Conservation (phyloP, 2,888 invertebrate species). For the Neoascia interrupta region DNA sequence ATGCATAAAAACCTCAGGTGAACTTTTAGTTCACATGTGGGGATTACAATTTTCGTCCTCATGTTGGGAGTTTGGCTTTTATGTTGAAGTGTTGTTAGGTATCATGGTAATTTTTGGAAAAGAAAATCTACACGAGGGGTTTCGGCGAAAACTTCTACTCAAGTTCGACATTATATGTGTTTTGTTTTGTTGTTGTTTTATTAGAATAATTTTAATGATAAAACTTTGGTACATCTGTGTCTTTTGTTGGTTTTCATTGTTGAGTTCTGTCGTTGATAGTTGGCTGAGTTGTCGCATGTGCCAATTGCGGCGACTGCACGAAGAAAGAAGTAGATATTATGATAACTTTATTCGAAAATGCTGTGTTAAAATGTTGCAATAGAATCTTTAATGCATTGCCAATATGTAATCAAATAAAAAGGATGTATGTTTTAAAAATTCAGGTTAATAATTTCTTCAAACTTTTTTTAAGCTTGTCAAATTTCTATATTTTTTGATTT, state of each 20-base stretch:
- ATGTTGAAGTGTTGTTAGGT: constrained; percentile 11
- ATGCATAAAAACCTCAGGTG: constrained; percentile 58
- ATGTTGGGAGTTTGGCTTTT: constrained; percentile 48
- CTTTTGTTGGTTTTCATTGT: constrained; percentile 16
- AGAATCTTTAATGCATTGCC: too few relatives aligned
- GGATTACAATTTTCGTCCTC: constrained; percentile 44
- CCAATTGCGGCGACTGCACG: too few relatives aligned
- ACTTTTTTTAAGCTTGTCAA: too few relatives aligned
- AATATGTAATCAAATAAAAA: too few relatives aligned
- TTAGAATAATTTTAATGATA: constrained; percentile 53
- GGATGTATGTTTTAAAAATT: too few relatives aligned
- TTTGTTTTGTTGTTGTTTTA: constrained; percentile 41
- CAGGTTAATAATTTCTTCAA: too few relatives aligned
- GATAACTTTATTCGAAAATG: too few relatives aligned
- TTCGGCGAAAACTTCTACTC: constrained; percentile 39
- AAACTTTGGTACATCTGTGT: constrained; percentile 51
- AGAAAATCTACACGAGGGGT: constrained; percentile 25
- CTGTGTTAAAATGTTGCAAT: too few relatives aligned
- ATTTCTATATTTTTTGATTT: too few relatives aligned
- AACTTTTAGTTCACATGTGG: constrained; percentile 62
- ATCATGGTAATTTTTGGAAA: constrained; percentile 25
- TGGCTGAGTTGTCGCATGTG: too few relatives aligned
- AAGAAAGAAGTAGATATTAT: too few relatives aligned
- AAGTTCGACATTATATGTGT: constrained; percentile 48
- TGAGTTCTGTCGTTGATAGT: too few relatives aligned